Percentiles rank a stretch among this genome's conserved stretches.
Evolutionary conservation across 1,140 invertebrate genomes (phyloP).

Genomic region (Ips nitidus): DNA sequence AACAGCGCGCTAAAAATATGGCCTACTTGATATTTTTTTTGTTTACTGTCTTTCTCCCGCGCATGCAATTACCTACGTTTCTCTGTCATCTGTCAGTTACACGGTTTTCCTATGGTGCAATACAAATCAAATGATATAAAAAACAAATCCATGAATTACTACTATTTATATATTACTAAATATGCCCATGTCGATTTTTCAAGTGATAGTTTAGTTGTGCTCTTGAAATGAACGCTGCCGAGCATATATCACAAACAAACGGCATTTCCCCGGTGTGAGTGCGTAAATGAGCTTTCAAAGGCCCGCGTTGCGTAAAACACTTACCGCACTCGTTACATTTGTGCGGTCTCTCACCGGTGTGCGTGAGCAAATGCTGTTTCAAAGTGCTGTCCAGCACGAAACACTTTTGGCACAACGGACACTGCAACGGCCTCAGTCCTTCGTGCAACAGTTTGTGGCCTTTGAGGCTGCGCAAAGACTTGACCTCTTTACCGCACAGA

Average conservation of each 20-base stretch:
- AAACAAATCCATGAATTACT: too few species aligned
- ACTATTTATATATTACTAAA: too few species aligned
- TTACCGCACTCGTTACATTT: constrained; percentile 72
- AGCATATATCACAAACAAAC: constrained; percentile 65
- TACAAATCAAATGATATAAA: too few species aligned
- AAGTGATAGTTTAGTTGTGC: constrained; percentile 31
- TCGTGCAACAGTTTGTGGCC: constrained; percentile 47
- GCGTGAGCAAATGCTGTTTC: constrained; percentile 73
- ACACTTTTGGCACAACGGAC: constrained; percentile 51
- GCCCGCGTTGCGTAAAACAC: constrained; percentile 67
- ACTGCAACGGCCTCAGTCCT: constrained; percentile 47
- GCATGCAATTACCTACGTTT: too few species aligned
- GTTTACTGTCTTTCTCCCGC: too few species aligned
- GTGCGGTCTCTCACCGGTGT: constrained; percentile 76
- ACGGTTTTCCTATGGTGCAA: too few species aligned
- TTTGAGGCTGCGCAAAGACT: constrained; percentile 40
- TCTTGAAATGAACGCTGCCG: constrained; percentile 46
- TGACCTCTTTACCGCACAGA: constrained; percentile 55
- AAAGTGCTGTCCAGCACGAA: constrained; percentile 71
- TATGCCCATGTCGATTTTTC: constrained; percentile 32
- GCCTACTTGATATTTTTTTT: too few species aligned
- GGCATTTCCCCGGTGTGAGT: constrained; percentile 74
- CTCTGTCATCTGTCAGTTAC: too few species aligned
- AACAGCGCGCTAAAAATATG: too few species aligned
- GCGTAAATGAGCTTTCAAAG: constrained; percentile 55